Evolutionary conservation across 2,888 invertebrate genomes (phyloP).

Genomic region (Micoletzkya japonica): DNA sequence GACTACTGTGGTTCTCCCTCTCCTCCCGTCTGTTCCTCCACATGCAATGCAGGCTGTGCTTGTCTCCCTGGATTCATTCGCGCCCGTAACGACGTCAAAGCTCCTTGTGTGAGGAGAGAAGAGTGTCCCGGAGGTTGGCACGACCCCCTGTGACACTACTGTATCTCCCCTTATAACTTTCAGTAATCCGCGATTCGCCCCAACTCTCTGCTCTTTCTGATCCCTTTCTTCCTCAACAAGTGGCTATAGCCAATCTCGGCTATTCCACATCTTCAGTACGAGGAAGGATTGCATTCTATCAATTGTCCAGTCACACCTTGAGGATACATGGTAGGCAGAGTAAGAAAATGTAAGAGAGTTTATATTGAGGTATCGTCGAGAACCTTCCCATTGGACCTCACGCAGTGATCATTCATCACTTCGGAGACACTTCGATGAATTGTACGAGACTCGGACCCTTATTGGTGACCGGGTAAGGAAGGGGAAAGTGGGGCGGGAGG

Average conservation of each 20-base stretch:
- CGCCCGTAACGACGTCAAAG: conserved; percentile 43
- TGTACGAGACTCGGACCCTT: conserved; percentile 26
- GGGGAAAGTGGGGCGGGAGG: too few species aligned
- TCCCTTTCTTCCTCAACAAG: conserved; percentile 27
- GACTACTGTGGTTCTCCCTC: conserved; percentile 49
- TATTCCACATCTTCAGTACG: conserved; percentile 29
- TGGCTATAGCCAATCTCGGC: conserved; percentile 39
- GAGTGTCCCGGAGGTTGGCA: conserved; percentile 31
- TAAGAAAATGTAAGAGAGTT: not conserved
- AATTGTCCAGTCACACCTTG: conserved; percentile 29
- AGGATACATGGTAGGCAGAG: conserved; percentile 32
- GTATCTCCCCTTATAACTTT: not conserved
- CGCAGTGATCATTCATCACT: conserved; percentile 46
- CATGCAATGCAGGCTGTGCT: conserved; percentile 46
- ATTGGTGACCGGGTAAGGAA: conserved; percentile 15
- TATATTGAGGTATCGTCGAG: conserved; percentile 34
- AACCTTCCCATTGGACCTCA: conserved; percentile 35
- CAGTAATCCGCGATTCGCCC: conserved; percentile 1
- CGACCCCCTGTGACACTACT: not conserved
- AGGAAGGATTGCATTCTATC: conserved; percentile 40
- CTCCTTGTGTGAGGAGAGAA: conserved; percentile 45
- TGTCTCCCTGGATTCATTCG: conserved; percentile 46
- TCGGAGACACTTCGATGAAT: conserved; percentile 40
- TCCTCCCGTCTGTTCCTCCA: conserved; percentile 43
- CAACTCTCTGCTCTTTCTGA: conserved; percentile 10